Evolutionary conservation across 2,797 vertebrate species (phyloP).

Genomic region (Rhynchonycteris naso): DNA sequence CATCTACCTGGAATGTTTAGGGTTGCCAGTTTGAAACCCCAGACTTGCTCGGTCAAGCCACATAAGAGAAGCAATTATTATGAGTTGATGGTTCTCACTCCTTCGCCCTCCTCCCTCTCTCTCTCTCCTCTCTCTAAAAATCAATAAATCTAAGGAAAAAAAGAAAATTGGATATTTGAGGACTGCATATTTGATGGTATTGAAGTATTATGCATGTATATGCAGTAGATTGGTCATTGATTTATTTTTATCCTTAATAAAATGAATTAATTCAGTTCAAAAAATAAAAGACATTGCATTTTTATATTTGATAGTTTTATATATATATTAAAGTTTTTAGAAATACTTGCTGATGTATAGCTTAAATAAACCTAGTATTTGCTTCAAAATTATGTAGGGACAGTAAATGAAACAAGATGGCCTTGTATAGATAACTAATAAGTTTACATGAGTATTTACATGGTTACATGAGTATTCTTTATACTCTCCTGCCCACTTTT

Average conservation of each 20-base stretch:
- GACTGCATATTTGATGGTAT: conserved; percentile 19
- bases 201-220: neutral
- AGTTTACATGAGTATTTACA: neutral
- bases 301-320: conserved; percentile 1
- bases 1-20: too few species aligned
- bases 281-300: neutral
- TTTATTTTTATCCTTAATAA: neutral
- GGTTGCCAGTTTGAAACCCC: too few species aligned
- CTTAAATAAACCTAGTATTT: conserved; percentile 39
- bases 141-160: neutral
- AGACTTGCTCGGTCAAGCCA: too few species aligned
- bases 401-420: neutral
- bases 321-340: neutral
- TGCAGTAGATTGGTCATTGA: neutral
- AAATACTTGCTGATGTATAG: neutral
- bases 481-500: conserved; percentile 20
- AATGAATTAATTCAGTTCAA: neutral
- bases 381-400: neutral
- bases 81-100: too few species aligned
- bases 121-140: too few species aligned
- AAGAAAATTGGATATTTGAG: conserved; percentile 22
- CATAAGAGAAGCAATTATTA: too few species aligned
- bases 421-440: neutral
- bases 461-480: neutral
- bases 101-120: too few species aligned